Percentiles rank a stretch among this genome's conserved stretches.
These are phyloP conservation scores for Polydesmus complanatus DNA, from an alignment of 2,888 invertebrate species.

Conservation along the genomic window DNA sequence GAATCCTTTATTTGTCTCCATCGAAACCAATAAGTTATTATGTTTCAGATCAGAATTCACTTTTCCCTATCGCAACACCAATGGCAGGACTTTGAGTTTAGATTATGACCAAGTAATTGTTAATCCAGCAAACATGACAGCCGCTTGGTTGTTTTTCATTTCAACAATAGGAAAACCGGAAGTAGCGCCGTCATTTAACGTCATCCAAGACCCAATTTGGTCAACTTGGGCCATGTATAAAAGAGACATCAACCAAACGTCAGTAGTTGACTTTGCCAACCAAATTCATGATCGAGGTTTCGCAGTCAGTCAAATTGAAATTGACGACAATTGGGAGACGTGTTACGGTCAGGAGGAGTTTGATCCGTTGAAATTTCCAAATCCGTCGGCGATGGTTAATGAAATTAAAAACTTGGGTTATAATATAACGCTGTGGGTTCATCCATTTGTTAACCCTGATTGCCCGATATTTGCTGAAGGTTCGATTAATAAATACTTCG, in stretches of 20 bases:
- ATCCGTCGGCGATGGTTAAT: constrained; percentile 26
- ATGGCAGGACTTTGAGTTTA: background rate
- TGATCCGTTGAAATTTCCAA: constrained; percentile 28
- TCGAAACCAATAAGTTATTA: constrained; percentile 42
- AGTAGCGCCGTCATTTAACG: constrained; percentile 48
- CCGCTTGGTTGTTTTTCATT: background rate
- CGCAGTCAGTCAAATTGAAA: constrained; percentile 38
- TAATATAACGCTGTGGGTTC: constrained; percentile 25
- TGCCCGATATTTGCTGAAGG: constrained; percentile 26
- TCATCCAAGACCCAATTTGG: constrained; percentile 72
- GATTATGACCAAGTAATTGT: background rate
- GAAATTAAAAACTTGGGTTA: constrained; percentile 26
- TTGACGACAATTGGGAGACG: constrained; percentile 36
- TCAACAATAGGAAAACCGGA: constrained; percentile 37
- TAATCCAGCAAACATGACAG: background rate
- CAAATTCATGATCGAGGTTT: constrained; percentile 52
- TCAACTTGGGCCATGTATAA: constrained; percentile 72
- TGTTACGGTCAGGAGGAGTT: constrained; percentile 32
- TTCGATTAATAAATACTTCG: constrained; percentile 34
- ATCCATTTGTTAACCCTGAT: constrained; percentile 28
- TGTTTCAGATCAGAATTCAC: constrained; percentile 45
- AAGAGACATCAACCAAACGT: constrained; percentile 47
- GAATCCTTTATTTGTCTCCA: constrained; percentile 54
- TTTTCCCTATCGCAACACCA: constrained; percentile 37
- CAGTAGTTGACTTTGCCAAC: constrained; percentile 49